A percentile compares a stretch with the other conserved stretches of the same genome.
Conservation (phyloP, 2,113 vertebrate genomes). For the Oryzias javanicus region DNA sequence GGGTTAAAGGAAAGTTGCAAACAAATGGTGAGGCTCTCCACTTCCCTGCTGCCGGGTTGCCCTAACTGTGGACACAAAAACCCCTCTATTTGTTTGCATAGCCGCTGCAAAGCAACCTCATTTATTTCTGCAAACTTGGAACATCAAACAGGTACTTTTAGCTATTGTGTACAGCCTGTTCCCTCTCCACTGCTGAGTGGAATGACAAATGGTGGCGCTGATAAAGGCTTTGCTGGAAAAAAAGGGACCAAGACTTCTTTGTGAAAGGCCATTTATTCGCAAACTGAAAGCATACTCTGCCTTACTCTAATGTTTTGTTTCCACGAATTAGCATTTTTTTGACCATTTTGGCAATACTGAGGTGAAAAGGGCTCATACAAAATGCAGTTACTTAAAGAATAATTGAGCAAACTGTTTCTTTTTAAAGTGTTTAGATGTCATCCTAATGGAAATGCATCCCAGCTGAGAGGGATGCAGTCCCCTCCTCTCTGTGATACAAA, state of each 20-base stretch:
- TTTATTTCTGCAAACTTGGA: constrained; percentile 67
- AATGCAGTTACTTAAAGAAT: background rate
- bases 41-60: constrained; percentile 52
- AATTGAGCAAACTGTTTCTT: constrained; percentile 29
- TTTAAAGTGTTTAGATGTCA: constrained; percentile 57
- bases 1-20: background rate
- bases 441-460: constrained; percentile 40
- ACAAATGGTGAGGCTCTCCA: constrained; percentile 20
- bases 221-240: constrained; percentile 52
- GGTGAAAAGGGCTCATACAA: no score
- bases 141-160: constrained; percentile 68
- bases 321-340: constrained; percentile 42
- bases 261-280: constrained; percentile 53
- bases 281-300: constrained; percentile 36
- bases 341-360: constrained; percentile 30
- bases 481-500: constrained; percentile 32
- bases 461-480: constrained; percentile 33
- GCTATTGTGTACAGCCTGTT: constrained; percentile 43
- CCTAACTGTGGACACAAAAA: constrained; percentile 47
- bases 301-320: constrained; percentile 34
- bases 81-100: constrained; percentile 66
- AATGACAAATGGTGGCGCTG: constrained; percentile 55
- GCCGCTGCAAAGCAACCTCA: constrained; percentile 55
- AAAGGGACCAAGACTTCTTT: constrained; percentile 36
- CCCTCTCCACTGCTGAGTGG: constrained; percentile 44